Conservation (phyloP, 2,113 vertebrate genomes). For the Malurus melanocephalus region DNA sequence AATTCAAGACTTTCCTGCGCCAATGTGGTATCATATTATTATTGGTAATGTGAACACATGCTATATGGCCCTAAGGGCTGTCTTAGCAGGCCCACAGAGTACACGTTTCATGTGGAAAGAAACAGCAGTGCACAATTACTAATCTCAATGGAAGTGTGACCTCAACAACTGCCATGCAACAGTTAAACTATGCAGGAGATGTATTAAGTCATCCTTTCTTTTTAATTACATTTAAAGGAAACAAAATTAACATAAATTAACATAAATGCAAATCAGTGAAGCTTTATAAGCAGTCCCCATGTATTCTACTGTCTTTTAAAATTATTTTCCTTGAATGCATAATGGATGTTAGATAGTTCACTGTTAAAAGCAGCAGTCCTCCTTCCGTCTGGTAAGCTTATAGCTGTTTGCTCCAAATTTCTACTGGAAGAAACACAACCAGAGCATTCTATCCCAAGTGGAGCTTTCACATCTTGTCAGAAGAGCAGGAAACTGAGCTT, state of each 20-base stretch:
- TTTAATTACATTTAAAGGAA: background rate
- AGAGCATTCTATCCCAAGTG: background rate
- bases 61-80: accelerated
- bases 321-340: background rate
- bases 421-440: background rate
- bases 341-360: background rate
- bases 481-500: background rate
- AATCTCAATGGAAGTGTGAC: background rate
- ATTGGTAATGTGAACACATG: background rate
- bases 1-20: background rate
- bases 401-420: background rate
- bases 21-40: background rate
- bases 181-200: background rate
- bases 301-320: background rate
- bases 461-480: background rate
- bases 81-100: background rate
- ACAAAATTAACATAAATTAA: background rate
- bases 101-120: background rate
- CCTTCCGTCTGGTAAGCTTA: background rate
- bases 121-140: background rate
- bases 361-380: background rate
- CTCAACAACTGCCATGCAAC: background rate
- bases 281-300: background rate
- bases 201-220: background rate
- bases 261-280: background rate